A percentile compares a stretch with the other conserved stretches of the same genome.
Conservation (phyloP, 1,140 invertebrate species). For the Bombus confusus region DNA sequence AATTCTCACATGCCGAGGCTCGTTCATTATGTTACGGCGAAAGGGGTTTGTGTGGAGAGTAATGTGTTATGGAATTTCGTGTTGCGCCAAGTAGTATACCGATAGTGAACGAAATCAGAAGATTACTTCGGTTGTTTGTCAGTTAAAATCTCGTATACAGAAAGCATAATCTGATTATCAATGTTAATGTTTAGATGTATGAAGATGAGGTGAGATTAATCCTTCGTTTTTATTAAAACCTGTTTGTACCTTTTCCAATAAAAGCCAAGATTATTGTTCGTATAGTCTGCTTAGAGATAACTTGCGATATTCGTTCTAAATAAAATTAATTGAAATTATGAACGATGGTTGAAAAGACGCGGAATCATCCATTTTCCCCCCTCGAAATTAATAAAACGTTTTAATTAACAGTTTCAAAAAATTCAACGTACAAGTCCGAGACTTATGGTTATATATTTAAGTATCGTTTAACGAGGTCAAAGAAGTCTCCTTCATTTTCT, state of each 20-base stretch:
- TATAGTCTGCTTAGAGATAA: too few species aligned
- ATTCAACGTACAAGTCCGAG: neutral
- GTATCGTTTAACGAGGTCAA: constrained; percentile 46
- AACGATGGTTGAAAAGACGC: neutral
- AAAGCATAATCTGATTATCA: too few species aligned
- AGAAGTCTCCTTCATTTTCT: constrained; percentile 35
- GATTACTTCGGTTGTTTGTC: neutral
- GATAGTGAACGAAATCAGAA: neutral
- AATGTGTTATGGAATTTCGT: neutral
- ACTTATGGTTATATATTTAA: too few species aligned
- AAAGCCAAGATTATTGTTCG: neutral
- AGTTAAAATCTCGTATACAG: too few species aligned
- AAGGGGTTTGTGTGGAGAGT: neutral
- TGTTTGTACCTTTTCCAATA: neutral
- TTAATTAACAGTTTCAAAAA: constrained; percentile 8
- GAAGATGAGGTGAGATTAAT: too few species aligned
- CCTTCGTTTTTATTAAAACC: too few species aligned
- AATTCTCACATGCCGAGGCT: neutral
- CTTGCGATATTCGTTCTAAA: neutral
- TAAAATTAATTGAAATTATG: neutral
- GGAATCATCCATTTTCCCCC: too few species aligned
- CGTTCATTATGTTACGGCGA: neutral
- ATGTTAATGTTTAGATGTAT: too few species aligned
- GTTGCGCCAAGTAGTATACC: neutral
- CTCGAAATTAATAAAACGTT: neutral